These are phyloP conservation scores for Thunnus maccoyii DNA, from an alignment of 2,113 vertebrate species.

Conservation along the genomic window DNA sequence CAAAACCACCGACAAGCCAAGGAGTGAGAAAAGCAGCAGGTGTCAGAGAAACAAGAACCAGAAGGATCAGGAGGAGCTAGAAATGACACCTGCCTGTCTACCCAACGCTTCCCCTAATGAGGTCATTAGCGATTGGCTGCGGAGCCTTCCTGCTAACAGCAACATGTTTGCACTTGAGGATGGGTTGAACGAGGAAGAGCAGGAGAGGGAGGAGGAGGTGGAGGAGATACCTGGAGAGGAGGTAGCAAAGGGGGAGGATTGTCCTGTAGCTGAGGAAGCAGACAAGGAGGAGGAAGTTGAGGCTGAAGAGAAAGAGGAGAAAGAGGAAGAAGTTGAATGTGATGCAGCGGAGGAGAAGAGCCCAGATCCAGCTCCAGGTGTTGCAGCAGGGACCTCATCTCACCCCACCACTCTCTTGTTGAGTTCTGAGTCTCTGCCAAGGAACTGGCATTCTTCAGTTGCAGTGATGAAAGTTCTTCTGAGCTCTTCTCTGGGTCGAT, in stretches of 20 bases:
- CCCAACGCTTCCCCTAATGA: constrained; percentile 90
- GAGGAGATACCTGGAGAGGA: constrained; percentile 48
- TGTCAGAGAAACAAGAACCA: constrained; percentile 53
- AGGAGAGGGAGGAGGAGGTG: constrained; percentile 8
- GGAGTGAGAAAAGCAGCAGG: constrained; percentile 52
- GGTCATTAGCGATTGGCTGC: constrained; percentile 92
- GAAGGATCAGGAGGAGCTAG: background rate
- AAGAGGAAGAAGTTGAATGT: constrained; percentile 24
- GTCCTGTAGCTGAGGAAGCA: constrained; percentile 16
- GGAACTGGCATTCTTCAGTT: constrained; percentile 80
- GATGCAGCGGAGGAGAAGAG: constrained; percentile 6
- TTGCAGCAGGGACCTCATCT: background rate
- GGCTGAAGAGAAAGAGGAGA: constrained; percentile 48
- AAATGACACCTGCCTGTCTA: constrained; percentile 82
- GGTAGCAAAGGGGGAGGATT: constrained; percentile 13
- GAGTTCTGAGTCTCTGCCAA: constrained; percentile 66
- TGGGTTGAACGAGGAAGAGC: constrained; percentile 50
- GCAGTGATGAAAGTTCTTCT: constrained; percentile 91
- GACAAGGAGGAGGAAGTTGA: constrained; percentile 8
- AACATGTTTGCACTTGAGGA: constrained; percentile 78
- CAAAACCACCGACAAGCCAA: constrained; percentile 49
- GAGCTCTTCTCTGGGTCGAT: constrained; percentile 84
- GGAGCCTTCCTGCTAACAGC: constrained; percentile 88
- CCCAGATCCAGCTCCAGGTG: constrained; percentile 30
- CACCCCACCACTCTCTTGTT: background rate